Percentiles rank a stretch among this genome's conserved stretches.
phyloP scores from a whole-genome alignment of 1,140 invertebrate species.

The Bombus polaris region DNA sequence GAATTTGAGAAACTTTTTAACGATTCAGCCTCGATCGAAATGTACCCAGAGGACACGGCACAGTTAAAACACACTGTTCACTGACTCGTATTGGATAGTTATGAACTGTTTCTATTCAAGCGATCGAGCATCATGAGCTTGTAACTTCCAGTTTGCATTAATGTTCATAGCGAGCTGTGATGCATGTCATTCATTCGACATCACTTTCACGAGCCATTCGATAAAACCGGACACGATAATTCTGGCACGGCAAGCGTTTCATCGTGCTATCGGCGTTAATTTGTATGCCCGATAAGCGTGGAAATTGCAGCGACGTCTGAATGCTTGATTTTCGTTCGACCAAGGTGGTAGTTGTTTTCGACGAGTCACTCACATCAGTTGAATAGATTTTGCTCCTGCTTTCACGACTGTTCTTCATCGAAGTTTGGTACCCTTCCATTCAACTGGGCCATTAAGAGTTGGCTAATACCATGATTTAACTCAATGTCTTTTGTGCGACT shows the following conservation, averaged over 20 bases:
- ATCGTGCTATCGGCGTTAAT: conserved; percentile 20
- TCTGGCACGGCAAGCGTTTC: neutral
- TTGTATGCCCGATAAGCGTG: neutral
- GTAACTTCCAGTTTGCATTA: neutral
- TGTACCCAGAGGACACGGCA: too few species aligned
- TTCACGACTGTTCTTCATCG: conserved; percentile 15
- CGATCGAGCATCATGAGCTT: neutral
- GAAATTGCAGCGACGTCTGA: conserved; percentile 20
- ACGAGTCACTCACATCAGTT: neutral
- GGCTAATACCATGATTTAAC: neutral
- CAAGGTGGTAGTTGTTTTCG: neutral
- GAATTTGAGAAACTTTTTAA: too few species aligned
- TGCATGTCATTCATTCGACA: neutral
- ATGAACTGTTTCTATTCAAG: neutral
- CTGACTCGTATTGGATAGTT: neutral
- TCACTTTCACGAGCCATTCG: neutral
- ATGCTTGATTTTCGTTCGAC: conserved; percentile 6
- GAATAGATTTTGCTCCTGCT: conserved; percentile 17
- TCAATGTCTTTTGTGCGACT: neutral
- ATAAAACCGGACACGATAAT: conserved; percentile 18
- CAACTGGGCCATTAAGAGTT: neutral
- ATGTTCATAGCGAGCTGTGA: neutral
- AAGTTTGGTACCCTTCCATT: conserved; percentile 4
- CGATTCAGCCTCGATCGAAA: too few species aligned
- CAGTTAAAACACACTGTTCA: too few species aligned